Conservation (phyloP, 2,797 vertebrate genomes). For the Falco biarmicus region DNA sequence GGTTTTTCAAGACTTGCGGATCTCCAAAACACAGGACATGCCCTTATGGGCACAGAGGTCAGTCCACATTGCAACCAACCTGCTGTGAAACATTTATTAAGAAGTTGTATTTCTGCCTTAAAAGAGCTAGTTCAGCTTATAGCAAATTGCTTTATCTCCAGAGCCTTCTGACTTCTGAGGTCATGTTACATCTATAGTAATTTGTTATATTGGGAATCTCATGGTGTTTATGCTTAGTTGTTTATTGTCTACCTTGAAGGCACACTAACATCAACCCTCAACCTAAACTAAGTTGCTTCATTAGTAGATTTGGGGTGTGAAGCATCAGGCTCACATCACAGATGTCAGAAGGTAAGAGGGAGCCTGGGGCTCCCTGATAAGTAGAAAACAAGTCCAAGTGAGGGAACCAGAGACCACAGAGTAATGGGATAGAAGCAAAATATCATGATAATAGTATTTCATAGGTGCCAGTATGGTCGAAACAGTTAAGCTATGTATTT, state of each 20-base stretch:
- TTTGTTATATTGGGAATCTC: background rate
- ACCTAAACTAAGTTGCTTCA: background rate
- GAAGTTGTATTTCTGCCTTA: background rate
- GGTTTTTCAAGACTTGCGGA: background rate
- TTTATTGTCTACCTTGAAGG: background rate
- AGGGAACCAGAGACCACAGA: background rate
- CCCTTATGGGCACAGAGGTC: background rate
- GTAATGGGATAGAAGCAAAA: background rate
- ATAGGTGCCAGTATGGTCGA: background rate
- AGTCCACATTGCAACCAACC: background rate
- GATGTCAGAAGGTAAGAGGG: background rate
- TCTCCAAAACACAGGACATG: background rate
- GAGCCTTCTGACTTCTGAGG: background rate
- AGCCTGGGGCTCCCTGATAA: background rate
- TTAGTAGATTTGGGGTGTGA: background rate
- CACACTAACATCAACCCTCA: background rate
- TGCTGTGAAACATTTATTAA: background rate
- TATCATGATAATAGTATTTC: accelerated
- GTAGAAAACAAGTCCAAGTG: background rate
- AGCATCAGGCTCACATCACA: background rate
- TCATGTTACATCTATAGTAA: background rate
- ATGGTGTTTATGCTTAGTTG: background rate
- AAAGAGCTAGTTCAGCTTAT: background rate
- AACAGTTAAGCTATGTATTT: background rate
- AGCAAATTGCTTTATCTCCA: background rate